These are phyloP conservation scores for Centroberyx gerrardi DNA, from an alignment of 2,797 vertebrate species.

Conservation along the genomic window DNA sequence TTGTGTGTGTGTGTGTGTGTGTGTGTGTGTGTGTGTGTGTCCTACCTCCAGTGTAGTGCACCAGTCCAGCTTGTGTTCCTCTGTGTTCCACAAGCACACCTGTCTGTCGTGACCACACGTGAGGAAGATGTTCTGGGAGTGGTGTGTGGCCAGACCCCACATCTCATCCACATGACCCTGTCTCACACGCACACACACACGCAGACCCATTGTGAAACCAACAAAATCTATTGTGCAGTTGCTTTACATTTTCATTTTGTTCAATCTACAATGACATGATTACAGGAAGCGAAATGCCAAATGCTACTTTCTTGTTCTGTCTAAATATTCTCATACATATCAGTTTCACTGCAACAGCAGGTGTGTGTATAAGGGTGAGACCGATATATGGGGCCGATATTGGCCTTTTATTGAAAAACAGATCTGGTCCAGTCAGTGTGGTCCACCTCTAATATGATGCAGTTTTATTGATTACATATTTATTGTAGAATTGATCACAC, in stretches of 20 bases:
- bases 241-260: background rate
- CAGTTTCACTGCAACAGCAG: no score
- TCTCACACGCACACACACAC: constrained; percentile 2
- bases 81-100: constrained; percentile 92
- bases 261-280: no score
- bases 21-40: constrained; percentile 2
- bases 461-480: no score
- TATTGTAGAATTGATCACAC: no score
- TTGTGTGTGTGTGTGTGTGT: background rate
- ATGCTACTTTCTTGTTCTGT: no score
- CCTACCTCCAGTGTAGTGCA: constrained; percentile 89
- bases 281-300: background rate
- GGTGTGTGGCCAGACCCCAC: constrained; percentile 94
- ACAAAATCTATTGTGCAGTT: background rate
- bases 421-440: no score
- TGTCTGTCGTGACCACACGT: constrained; percentile 93
- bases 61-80: constrained; percentile 90
- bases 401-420: no score
- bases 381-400: no score
- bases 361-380: no score
- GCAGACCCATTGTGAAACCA: no score
- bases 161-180: constrained; percentile 95
- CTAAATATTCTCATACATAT: no score
- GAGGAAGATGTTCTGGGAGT: constrained; percentile 88
- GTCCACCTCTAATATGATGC: no score